These are phyloP conservation scores for Caenorhabditis inopinata DNA, from an alignment of 1,140 invertebrate genomes.

Conservation along the genomic window DNA sequence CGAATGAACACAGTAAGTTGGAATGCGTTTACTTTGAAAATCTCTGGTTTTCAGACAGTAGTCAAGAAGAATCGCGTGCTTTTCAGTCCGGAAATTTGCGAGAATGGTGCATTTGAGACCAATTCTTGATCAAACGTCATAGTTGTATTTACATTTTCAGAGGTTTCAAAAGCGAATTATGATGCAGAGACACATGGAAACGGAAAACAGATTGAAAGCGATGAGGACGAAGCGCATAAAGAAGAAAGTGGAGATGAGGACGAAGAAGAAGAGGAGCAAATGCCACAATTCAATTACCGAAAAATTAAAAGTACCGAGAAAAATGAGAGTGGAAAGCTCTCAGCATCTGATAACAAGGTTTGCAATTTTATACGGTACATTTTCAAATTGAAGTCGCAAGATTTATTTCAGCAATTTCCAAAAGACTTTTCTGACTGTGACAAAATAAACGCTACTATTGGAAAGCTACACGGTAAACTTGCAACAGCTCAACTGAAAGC, in stretches of 20 bases:
- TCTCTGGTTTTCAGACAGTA: background rate
- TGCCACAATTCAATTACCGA: background rate
- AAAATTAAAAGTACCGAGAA: constrained; percentile 1
- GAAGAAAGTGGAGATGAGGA: background rate
- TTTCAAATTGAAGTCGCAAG: background rate
- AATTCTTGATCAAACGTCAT: background rate
- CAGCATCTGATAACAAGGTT: background rate
- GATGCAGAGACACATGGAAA: background rate
- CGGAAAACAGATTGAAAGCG: background rate
- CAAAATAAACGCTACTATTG: constrained; percentile 32
- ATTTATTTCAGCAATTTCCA: no score
- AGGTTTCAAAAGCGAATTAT: background rate
- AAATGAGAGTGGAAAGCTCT: background rate
- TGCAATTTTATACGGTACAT: background rate
- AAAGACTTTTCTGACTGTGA: background rate
- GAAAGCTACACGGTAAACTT: constrained; percentile 48
- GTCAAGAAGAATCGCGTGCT: background rate
- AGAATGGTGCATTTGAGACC: background rate
- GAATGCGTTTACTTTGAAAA: background rate
- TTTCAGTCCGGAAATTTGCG: constrained; percentile 19
- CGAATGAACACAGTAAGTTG: constrained; percentile 7
- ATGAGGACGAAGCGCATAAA: background rate
- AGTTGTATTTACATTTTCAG: background rate
- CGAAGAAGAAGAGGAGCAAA: constrained; percentile 31
- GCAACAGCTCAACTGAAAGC: constrained; percentile 43